Percentiles rank a stretch among this genome's conserved stretches.
phyloP scores from a whole-genome alignment of 2,888 invertebrate genomes.

The Platynereis dumerilii region DNA sequence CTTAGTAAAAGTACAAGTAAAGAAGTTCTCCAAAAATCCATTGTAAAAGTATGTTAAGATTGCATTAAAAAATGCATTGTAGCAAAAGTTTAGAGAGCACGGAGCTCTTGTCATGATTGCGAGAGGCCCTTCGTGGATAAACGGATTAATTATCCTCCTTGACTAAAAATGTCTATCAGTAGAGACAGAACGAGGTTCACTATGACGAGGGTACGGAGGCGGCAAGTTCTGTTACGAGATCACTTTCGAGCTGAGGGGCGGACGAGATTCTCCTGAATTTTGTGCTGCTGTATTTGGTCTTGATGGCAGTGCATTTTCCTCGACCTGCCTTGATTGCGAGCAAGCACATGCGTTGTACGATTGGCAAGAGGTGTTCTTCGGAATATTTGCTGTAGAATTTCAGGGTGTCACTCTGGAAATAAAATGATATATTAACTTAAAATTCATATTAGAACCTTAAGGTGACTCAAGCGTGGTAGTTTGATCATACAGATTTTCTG shows the following conservation, averaged over 20 bases:
- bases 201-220: background rate
- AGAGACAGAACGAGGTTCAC: background rate
- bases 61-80: too few species aligned
- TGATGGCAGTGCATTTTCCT: slow-evolving; percentile 67
- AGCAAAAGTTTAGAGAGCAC: too few species aligned
- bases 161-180: background rate
- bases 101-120: too few species aligned
- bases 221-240: slow-evolving; percentile 9
- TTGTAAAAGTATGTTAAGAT: too few species aligned
- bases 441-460: too few species aligned
- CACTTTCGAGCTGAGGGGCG: slow-evolving; percentile 28
- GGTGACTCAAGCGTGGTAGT: too few species aligned
- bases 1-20: too few species aligned
- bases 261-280: slow-evolving; percentile 56
- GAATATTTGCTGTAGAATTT: slow-evolving; percentile 79
- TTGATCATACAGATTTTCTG: too few species aligned
- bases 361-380: slow-evolving; percentile 73
- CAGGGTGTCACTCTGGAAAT: slow-evolving; percentile 73
- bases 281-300: slow-evolving; percentile 63
- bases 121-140: too few species aligned
- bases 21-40: too few species aligned
- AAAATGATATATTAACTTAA: background rate
- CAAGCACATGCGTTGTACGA: slow-evolving; percentile 74
- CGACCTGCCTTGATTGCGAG: slow-evolving; percentile 74
- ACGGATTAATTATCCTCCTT: too few species aligned